These are phyloP conservation scores for Sebastes goodei DNA, from an alignment of 2,797 vertebrate genomes.

Conservation along the genomic window DNA sequence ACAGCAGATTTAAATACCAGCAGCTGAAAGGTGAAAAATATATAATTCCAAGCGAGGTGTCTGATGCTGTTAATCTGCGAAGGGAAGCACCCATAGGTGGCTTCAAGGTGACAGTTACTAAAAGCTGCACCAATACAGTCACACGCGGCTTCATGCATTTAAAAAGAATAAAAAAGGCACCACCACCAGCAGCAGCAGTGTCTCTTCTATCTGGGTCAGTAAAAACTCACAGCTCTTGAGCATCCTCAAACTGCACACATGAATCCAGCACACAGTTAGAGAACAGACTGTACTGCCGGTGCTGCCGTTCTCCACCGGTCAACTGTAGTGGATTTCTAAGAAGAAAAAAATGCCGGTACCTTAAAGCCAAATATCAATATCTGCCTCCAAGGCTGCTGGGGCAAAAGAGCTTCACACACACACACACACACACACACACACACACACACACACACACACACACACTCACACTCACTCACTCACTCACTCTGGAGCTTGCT, in stretches of 20 bases:
- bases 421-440: too few relatives aligned
- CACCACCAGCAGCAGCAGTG: background rate
- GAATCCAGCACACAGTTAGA: background rate
- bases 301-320: background rate
- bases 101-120: constrained; percentile 46
- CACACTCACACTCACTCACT: background rate
- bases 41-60: background rate
- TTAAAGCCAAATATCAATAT: background rate
- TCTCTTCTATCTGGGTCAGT: constrained; percentile 46
- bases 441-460: background rate
- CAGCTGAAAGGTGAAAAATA: background rate
- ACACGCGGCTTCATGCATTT: background rate
- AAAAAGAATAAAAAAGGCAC: background rate
- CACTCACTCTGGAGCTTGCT: background rate
- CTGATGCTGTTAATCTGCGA: background rate
- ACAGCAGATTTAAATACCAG: background rate
- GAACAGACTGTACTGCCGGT: constrained; percentile 38
- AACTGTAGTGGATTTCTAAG: background rate
- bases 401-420: background rate
- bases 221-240: background rate
- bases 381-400: background rate
- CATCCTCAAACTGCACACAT: background rate
- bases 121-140: constrained; percentile 2
- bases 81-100: background rate
- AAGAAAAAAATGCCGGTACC: background rate